Evolutionary conservation across 2,888 invertebrate genomes (phyloP).

Genomic region (Noctua comes): DNA sequence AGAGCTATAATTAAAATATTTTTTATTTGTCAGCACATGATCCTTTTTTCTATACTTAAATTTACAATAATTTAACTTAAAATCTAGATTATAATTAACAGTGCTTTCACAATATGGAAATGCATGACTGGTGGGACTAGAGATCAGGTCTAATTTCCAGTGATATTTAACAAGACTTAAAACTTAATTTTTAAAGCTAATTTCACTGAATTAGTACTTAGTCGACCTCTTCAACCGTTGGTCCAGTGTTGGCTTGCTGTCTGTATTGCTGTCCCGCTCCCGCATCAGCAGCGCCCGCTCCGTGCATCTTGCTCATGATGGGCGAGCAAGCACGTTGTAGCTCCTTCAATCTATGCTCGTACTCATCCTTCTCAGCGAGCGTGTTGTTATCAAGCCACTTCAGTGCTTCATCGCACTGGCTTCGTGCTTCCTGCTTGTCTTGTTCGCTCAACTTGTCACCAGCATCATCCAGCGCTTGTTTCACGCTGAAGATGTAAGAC

Average conservation of each 20-base stretch:
- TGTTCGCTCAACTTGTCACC: slow-evolving; percentile 91
- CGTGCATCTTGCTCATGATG: slow-evolving; percentile 90
- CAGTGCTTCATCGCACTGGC: slow-evolving; percentile 91
- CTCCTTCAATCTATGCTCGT: slow-evolving; percentile 91
- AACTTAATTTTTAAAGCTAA: neutral
- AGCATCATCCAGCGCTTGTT: slow-evolving; percentile 92
- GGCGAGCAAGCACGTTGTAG: slow-evolving; percentile 90
- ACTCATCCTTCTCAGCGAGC: slow-evolving; percentile 92
- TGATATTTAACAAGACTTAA: slow-evolving; percentile 15
- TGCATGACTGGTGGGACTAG: slow-evolving; percentile 50
- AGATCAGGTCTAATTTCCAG: slow-evolving; percentile 10
- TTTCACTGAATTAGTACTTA: slow-evolving; percentile 66
- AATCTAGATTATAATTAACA: slow-evolving; percentile 44
- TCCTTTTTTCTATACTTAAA: slow-evolving; percentile 23
- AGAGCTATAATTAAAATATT: neutral
- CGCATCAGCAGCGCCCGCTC: slow-evolving; percentile 81
- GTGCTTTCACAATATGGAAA: slow-evolving; percentile 37
- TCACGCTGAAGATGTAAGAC: slow-evolving; percentile 92
- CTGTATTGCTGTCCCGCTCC: slow-evolving; percentile 64
- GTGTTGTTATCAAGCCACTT: slow-evolving; percentile 93
- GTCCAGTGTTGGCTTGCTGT: slow-evolving; percentile 68
- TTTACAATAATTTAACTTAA: slow-evolving; percentile 58
- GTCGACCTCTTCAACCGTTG: slow-evolving; percentile 81
- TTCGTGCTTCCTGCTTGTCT: slow-evolving; percentile 91
- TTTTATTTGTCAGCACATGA: slow-evolving; percentile 39